Base-by-base conservation (phyloP, 2,113 vertebrate genomes). In the Conger conger region DNA sequence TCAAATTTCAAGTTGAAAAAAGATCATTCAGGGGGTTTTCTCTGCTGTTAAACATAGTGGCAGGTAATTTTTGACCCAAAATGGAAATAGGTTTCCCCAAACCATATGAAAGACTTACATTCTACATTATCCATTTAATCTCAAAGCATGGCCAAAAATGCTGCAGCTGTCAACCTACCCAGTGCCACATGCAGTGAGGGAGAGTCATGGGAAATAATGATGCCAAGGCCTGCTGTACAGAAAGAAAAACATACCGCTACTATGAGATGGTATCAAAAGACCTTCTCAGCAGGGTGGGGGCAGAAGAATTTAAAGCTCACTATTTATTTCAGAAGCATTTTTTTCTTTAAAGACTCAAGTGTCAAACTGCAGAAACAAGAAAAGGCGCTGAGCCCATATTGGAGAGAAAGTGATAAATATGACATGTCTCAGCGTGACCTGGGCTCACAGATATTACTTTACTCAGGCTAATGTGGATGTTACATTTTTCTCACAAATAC, bases 401-500 rank as follows among this genome's bases (percentile, higher is more conserved):
- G 27, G 57, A 63, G 57, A 63, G 11, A 20, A 57, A 63, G 20
- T 23, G 57, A 63, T 3, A 63, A 27, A 63, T 20, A 54, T 33
- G 84, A 76, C 87, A 86, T 63, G 88, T 85, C 33, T 1, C n/a
- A 33, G 80, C 90, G 81, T 33, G 88, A 15, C 35, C 23, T 85
- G 20, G 36, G 80, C 86, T 87, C 82, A 80, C 50, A 83, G 86
- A 84, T 79, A 87, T 81, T 89, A 63, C 81, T 45, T 86, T 87
- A 86, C 83, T 85, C 68, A 82, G 23, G 63, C 18, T 30, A 76
- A 86, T 73, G 81, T 81, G 73, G 83, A 37, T 81, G 37, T 82
- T 54, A 86, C 42, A 81, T 79, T 85, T 89, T 86, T 87, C 85
- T 82, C 86, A 90, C 82, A 86, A 81, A 86, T 54, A 83, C 53